Conservation (phyloP, 2,113 vertebrate species). For the Dicrurus megarhynchus region DNA sequence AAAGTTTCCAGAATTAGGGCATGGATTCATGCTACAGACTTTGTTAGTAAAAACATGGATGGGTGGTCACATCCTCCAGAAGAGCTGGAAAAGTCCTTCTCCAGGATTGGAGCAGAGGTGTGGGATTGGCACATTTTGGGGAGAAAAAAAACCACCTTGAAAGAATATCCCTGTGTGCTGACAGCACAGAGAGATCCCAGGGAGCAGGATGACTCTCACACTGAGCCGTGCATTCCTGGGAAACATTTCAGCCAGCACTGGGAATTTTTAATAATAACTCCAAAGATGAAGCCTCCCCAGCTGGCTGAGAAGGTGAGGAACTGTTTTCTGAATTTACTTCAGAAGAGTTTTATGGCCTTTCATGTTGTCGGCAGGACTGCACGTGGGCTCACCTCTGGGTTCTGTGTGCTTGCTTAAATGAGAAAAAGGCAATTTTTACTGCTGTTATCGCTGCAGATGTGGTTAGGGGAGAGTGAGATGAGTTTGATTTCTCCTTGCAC, state of each 20-base stretch:
- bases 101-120: neutral
- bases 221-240: neutral
- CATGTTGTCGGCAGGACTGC: neutral
- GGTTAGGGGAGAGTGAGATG: neutral
- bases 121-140: neutral
- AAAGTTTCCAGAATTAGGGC: neutral
- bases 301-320: neutral
- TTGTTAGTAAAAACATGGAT: neutral
- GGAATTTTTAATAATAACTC: neutral
- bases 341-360: neutral
- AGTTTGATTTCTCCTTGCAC: neutral
- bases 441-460: neutral
- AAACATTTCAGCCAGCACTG: neutral
- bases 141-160: accelerated
- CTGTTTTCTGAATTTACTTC: neutral
- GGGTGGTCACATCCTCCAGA: neutral
- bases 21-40: neutral
- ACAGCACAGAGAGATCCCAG: neutral
- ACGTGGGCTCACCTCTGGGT: neutral
- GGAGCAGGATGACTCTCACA: neutral
- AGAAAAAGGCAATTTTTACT: neutral
- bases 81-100: neutral
- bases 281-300: neutral
- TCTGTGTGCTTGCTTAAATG: neutral
- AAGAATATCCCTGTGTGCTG: neutral